Conservation (phyloP, 92 coral and sea anemone species). For the Chrysogorgia sp. region DNA sequence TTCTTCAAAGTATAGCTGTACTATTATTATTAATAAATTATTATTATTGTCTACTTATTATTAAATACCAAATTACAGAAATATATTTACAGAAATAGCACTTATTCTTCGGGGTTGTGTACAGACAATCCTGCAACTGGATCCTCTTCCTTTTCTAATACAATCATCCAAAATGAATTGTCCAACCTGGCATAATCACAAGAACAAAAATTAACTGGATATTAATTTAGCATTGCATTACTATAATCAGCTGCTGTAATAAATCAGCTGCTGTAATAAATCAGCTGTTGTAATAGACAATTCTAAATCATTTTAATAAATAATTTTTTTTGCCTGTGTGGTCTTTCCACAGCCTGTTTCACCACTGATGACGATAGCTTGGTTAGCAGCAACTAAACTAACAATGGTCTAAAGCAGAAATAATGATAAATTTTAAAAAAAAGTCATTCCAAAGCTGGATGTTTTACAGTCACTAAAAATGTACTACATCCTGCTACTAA, state of each 20-base stretch:
- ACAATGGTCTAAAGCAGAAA: slow-evolving; percentile 72
- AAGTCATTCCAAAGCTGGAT: background rate
- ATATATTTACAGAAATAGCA: slow-evolving; percentile 82
- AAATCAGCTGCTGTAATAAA: background rate
- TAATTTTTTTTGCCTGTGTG: slow-evolving; percentile 72
- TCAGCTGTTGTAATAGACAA: background rate
- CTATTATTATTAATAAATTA: too few relatives aligned
- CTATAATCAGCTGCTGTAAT: background rate
- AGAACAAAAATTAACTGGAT: background rate
- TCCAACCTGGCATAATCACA: slow-evolving; percentile 62
- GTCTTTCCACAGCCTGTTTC: slow-evolving; percentile 99
- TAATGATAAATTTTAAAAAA: background rate
- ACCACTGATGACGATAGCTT: slow-evolving; percentile 94
- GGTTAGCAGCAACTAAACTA: slow-evolving; percentile 65
- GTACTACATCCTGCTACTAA: too few relatives aligned
- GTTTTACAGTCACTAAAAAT: background rate
- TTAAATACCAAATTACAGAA: background rate
- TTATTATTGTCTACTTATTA: background rate
- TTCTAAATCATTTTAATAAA: background rate
- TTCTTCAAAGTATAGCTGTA: background rate
- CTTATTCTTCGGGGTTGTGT: slow-evolving; percentile 98
- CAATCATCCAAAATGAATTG: slow-evolving; percentile 90
- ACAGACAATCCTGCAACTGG: slow-evolving; percentile 82
- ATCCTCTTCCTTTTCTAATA: slow-evolving; percentile 66
- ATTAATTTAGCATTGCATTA: background rate